Evolutionary conservation across 2,797 vertebrate genomes (phyloP).

Genomic region (Natrix natrix): DNA sequence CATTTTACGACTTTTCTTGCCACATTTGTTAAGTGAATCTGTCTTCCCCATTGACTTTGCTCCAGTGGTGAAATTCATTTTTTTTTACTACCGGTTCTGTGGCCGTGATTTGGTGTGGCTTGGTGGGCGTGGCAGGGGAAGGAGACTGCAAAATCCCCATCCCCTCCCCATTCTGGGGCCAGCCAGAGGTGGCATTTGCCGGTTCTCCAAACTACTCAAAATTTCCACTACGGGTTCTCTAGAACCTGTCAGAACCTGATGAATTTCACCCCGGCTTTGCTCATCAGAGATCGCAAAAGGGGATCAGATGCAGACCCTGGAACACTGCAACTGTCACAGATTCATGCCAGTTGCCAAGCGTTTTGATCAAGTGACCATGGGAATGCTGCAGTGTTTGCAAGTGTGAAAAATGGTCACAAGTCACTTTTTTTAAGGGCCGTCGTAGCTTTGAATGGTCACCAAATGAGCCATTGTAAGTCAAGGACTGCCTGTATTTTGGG

Average conservation of each 20-base stretch:
- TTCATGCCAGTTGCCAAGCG: neutral
- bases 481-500: neutral
- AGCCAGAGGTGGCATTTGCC: too few species aligned
- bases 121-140: too few species aligned
- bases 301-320: neutral
- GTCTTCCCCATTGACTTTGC: neutral
- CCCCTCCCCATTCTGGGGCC: too few species aligned
- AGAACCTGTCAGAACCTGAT: neutral
- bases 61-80: neutral
- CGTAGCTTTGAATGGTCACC: neutral
- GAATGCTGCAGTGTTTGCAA: fast-evolving
- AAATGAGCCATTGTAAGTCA: neutral
- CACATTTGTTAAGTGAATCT: neutral
- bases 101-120: too few species aligned
- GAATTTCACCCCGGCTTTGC: too few species aligned
- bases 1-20: neutral
- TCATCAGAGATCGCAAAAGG: neutral
- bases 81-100: too few species aligned
- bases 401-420: neutral
- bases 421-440: neutral
- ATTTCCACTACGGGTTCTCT: too few species aligned
- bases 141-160: too few species aligned
- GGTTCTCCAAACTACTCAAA: too few species aligned
- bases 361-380: too few species aligned
- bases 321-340: neutral